A percentile compares a stretch with the other conserved stretches of the same genome.
Conservation (phyloP, 2,113 vertebrate species). For the Chiloscyllium plagiosum region DNA sequence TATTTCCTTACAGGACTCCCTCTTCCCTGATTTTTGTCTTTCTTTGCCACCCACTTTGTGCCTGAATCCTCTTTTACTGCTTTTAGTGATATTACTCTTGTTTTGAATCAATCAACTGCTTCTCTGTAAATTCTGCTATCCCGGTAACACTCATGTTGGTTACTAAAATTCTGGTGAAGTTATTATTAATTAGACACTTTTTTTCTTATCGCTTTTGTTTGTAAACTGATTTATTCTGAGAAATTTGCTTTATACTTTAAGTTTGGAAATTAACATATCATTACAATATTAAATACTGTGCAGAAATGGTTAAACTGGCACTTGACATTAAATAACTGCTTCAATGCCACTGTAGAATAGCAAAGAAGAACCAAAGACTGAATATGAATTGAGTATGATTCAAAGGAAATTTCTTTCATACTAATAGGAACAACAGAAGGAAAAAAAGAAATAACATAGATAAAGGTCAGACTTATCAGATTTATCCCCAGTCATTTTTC, state of each 20-base stretch:
- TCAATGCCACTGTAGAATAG: neutral
- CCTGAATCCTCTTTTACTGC: neutral
- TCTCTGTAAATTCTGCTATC: neutral
- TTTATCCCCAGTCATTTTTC: neutral
- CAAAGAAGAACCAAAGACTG: neutral
- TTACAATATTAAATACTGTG: neutral
- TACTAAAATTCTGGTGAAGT: neutral
- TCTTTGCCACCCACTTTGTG: neutral
- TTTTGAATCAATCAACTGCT: neutral
- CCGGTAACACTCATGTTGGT: neutral
- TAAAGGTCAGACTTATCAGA: neutral
- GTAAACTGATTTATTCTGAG: slow-evolving; percentile 20
- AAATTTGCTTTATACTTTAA: neutral
- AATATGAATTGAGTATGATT: neutral
- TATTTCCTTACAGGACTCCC: neutral
- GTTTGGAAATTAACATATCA: neutral
- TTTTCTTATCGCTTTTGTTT: neutral
- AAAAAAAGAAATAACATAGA: neutral
- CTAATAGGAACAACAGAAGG: neutral
- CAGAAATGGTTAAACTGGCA: neutral
- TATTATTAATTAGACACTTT: neutral
- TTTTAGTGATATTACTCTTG: neutral
- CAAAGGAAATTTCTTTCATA: neutral
- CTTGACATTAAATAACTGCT: neutral
- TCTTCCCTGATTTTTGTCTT: neutral